Percentiles rank a stretch among this genome's conserved stretches.
Conservation (phyloP, 2,797 vertebrate genomes). For the Erpetoichthys calabaricus region DNA sequence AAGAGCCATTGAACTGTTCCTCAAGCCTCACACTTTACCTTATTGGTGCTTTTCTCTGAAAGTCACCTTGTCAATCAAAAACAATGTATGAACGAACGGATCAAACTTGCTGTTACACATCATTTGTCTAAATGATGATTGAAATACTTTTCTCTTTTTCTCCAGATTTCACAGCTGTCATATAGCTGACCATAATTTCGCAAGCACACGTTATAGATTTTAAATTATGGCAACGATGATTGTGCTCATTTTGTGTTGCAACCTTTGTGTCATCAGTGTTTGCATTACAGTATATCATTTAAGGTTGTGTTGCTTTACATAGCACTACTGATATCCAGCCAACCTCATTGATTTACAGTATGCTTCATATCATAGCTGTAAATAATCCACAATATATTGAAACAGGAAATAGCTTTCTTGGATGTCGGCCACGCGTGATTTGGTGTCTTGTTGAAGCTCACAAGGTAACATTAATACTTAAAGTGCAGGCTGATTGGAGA, state of each 20-base stretch:
- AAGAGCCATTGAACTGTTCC: too few relatives aligned
- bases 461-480: slow-evolving; percentile 34
- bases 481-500: slow-evolving; percentile 38
- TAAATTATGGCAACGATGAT: too few relatives aligned
- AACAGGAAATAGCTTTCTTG: slow-evolving; percentile 42
- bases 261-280: slow-evolving; percentile 22
- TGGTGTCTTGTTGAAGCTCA: slow-evolving; percentile 26
- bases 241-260: slow-evolving; percentile 14
- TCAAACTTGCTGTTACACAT: too few relatives aligned
- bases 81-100: too few relatives aligned
- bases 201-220: too few relatives aligned
- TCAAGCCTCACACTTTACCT: too few relatives aligned
- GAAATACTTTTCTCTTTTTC: too few relatives aligned
- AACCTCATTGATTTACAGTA: slow-evolving; percentile 29
- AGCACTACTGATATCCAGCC: background rate
- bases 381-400: slow-evolving; percentile 26
- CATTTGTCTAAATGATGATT: too few relatives aligned
- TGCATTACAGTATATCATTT: slow-evolving; percentile 24
- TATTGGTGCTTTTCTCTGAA: too few relatives aligned
- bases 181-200: too few relatives aligned
- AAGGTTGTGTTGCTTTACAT: slow-evolving; percentile 20
- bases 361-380: slow-evolving; percentile 22
- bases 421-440: slow-evolving; percentile 37
- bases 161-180: too few relatives aligned
- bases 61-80: too few relatives aligned